Base-by-base conservation (phyloP, 2,113 vertebrate genomes). In the Laticauda colubrina region DNA sequence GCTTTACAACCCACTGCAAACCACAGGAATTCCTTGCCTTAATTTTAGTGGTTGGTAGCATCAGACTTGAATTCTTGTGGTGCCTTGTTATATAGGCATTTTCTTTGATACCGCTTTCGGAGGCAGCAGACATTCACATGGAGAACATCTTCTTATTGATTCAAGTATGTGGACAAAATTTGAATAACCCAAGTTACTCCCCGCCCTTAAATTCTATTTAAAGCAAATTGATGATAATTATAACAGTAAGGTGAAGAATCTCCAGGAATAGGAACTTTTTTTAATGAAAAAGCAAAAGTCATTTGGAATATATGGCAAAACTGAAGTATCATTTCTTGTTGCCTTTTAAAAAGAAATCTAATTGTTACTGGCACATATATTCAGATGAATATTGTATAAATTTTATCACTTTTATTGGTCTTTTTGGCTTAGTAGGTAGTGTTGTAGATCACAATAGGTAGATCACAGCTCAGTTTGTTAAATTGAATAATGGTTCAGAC, bases 271-370 rank as follows among this genome's bases (percentile, higher is more conserved):
- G 12, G 12, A n/a, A 18, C 34, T 91, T 88, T 94, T 87, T 96
- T 54, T 93, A 81, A 89, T 96, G 89, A 5, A 57, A 69, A 0
- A 56, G 43, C 95, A 94, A 92, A 88, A 94, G 93, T 21, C 1
- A 3, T 43, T 54, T 39, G 39, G 29, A 94, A 94, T 93, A 91
- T 24, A 89, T 69, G 92, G 89, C 91, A 90, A 69, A 96, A 93
- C 55, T 20, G 85, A 0, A 56, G 53, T 21, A n/a, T 55, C 39
- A 39, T 34, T 88, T 94, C 39, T 53, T 14, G 3, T 1, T 86
- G 81, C 87, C 92, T 55, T 90, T 94, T 9, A 81, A 90, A 91
- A 64, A 85, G 39, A 20, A 92, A 39, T 26, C 5, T 93, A 90
- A 34, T 89, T 75, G 45, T 87, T 5, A 6, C 14, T 26, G 12